Base-by-base conservation (phyloP, 1,140 invertebrate species). In the Hylyphantes graminicola region DNA sequence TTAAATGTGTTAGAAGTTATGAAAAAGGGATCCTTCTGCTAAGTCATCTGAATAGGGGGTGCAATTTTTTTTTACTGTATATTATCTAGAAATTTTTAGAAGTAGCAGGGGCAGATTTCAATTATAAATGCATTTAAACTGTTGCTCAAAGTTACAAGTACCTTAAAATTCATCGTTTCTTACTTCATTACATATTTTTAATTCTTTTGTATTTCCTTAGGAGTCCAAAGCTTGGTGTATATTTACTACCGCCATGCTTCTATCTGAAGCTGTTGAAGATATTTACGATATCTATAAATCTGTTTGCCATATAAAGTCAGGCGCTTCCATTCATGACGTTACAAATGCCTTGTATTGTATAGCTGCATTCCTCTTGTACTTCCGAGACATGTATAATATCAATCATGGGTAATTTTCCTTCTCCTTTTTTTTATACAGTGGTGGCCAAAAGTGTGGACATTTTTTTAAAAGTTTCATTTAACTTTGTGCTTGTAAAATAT, bases 271-370 rank as follows among this genome's bases (percentile, higher is more conserved):
- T 64, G 65, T 78, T 7, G 35, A 48, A 15, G 83, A 85, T 85
- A 53, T 85, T 11, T 63, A 50, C 54, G 8, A 63, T 13, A 6
- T 85, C n/a, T 64, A 76, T 48, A 21, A 78, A 54, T 35, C 15
- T 3, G 57, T 85, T 5, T 59, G 59, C 6, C 7, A 15, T 57
- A 2, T 3, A 7, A 78, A 85, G 13, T 63, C 74, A 11, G 17
- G 55, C 35, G 54, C 65, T 19, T 15, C 59, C 19, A 13, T 50
- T 6, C 83, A 53, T 75, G 83, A 85, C 50, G 59, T 85, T 35
- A 55, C 21, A 15, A 61, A 85, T 76, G 57, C 74, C 13, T 50
- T 85, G 54, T 85, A 78, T 55, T 78, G 83, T 64, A 50, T 85
- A 35, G 83, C 74, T 67, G 19, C 83, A 63, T 78, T 77, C n/a